A percentile compares a stretch with the other conserved stretches of the same genome.
Evolutionary conservation across 1,140 invertebrate species (phyloP).

Genomic region (Bombus ignitus): DNA sequence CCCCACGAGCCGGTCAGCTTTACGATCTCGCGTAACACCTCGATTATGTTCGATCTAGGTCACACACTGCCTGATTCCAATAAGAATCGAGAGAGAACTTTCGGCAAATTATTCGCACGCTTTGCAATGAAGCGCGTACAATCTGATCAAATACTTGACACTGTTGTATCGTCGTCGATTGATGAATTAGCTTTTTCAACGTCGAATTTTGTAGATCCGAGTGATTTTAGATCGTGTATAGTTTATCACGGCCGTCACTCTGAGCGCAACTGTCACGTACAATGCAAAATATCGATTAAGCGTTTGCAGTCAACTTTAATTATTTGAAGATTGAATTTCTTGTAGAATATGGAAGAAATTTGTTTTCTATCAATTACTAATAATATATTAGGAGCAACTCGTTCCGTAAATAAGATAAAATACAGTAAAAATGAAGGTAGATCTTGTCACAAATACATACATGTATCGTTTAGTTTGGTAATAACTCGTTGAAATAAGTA

Average conservation of each 20-base stretch:
- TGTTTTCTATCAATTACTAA: too few species aligned
- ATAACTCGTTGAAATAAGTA: neutral
- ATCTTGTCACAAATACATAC: neutral
- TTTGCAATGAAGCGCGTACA: neutral
- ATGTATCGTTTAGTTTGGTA: neutral
- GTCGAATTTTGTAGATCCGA: neutral
- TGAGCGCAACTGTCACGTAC: too few species aligned
- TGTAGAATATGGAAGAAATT: too few species aligned
- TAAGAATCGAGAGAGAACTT: neutral
- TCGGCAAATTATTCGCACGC: neutral
- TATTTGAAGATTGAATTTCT: too few species aligned
- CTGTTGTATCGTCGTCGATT: neutral
- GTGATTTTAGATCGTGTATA: neutral
- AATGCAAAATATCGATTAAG: too few species aligned
- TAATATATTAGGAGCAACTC: too few species aligned
- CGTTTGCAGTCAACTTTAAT: too few species aligned
- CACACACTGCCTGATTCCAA: neutral
- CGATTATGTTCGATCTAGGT: slow-evolving; percentile 26
- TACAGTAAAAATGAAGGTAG: neutral
- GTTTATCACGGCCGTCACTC: too few species aligned
- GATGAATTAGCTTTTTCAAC: neutral
- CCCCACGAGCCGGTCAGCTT: neutral
- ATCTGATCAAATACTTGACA: neutral
- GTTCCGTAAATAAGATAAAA: neutral
- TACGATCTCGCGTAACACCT: neutral